phyloP scores from a whole-genome alignment of 2,113 vertebrate genomes.

The Heterocephalus glaber region DNA sequence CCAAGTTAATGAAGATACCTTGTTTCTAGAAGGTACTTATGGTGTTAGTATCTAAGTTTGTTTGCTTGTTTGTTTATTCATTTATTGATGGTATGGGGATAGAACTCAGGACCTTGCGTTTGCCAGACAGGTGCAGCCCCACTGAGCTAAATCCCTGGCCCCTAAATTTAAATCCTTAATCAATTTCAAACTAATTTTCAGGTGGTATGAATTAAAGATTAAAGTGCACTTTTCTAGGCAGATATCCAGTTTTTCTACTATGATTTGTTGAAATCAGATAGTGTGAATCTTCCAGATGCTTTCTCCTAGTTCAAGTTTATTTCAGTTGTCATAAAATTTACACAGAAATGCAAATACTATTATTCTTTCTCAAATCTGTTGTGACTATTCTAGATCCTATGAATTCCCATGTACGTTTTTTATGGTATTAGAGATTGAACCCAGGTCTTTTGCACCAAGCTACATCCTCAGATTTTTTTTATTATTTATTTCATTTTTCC shows the following conservation, averaged over 20 bases:
- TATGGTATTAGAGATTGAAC: background rate
- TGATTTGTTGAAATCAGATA: conserved; percentile 17
- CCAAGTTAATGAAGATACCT: background rate
- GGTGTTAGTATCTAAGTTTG: background rate
- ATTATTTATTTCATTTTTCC: background rate
- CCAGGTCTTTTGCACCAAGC: background rate
- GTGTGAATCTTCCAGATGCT: background rate
- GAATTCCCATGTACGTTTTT: background rate
- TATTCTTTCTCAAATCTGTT: background rate
- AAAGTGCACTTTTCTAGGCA: background rate
- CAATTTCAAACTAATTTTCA: conserved; percentile 29
- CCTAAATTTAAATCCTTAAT: conserved; percentile 6
- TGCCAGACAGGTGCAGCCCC: too few relatives aligned
- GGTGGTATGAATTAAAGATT: background rate
- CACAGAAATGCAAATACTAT: background rate
- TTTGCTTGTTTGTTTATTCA: too few relatives aligned
- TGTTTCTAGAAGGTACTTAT: background rate
- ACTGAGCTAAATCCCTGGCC: too few relatives aligned
- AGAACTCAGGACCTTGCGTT: too few relatives aligned
- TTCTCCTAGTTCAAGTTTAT: background rate
- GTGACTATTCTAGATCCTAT: background rate
- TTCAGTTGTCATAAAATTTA: background rate
- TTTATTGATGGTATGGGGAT: too few relatives aligned
- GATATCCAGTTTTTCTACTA: background rate
- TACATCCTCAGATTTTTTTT: background rate